Evolutionary conservation across 2,888 invertebrate genomes (phyloP), one percentile per base, ranked within the genome.

Genomic region (Pristionchus entomophagus): DNA sequence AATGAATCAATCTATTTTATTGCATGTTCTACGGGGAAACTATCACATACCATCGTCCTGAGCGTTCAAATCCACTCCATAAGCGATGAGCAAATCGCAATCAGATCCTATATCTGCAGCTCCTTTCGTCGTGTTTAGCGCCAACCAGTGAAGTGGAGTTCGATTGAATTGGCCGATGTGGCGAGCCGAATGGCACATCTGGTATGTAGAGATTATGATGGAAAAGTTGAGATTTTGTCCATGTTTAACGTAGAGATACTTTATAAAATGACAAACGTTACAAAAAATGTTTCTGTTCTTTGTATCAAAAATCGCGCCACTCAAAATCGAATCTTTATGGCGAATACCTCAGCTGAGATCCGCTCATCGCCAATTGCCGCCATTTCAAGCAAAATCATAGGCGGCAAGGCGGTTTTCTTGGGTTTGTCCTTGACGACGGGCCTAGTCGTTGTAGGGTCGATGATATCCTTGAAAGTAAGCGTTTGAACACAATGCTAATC

Each of bases 21-120:
- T 26, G 22, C n/a, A n/a, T n/a, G n/a, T n/a, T 83, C 83, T 2
- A 26, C n/a, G 8, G 82, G 8, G 5, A 53, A 17, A 10, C 56
- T 14, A 83, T 83, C 83, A 3, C 73, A 4, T n/a, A 73, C 73
- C 5, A n/a, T n/a, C n/a, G n/a, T 73, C 73, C 10, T 73, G 73
- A 0, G 38, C 41, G 19, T 73, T 73, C 2, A 73, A 38, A 26
- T 41, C 41, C 41, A 73, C 22, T 45, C 41, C 41, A 17, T 41
- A 73, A 14, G 6, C 45, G 12, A 73, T 41, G 19, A 73, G 45
- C n/a, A 73, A 8, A 5, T 45, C n/a, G 2, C 41, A 38, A 73
- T 41, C 73, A 0, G 41, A 45, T 10, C 22, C n/a, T 2, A 73
- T 41, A 14, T 73, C 41, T 6, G 38, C 41, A 0, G 41, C n/a